Evolutionary conservation across 2,888 invertebrate genomes (phyloP), one percentile per base, ranked within the genome.

Genomic region (Linyphia triangularis): DNA sequence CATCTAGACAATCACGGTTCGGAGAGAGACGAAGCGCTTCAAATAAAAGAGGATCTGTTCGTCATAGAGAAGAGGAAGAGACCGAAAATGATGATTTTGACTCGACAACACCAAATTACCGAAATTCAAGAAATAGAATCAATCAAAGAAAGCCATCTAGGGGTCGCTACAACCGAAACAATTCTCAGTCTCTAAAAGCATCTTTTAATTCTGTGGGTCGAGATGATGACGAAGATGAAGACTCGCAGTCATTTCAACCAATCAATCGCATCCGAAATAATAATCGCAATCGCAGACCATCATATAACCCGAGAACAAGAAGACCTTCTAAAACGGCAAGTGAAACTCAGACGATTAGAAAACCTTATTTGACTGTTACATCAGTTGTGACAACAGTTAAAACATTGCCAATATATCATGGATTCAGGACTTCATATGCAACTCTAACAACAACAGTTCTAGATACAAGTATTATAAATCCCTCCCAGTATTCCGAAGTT

Each of bases 361-460:
- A 91, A 79, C 81, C 90, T 30, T 89, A 90, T 10, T 33, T 91
- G 13, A 91, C 91, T 9, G 88, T 91, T 16, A 91, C 91, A n/a
- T 90, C 91, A 22, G 89, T 91, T 69, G 90, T 91, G 10, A 90
- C 91, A n/a, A 91, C 90, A 5, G 88, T 91, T 10, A 91, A 91
- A 82, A 91, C 91, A 4, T 73, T 91, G 6, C 91, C 91, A 4
- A 91, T 91, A n/a, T 90, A 90, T 65, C 91, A 91, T 67, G 91
- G 91, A 30, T 91, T 91, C 72, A 81, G 90, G 78, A 91, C 91
- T 10, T 91, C 91, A 10, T 91, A 89, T 57, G 91, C 91, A 1
- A 91, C 91, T 22, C 67, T 91, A 7, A 91, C 91, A 3, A 91
- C 91, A 10, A 91, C 91, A 9, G 89, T 91, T 9, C 85, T 91